phyloP scores from a whole-genome alignment of 2,888 invertebrate species.

The Scotopteryx bipunctaria region DNA sequence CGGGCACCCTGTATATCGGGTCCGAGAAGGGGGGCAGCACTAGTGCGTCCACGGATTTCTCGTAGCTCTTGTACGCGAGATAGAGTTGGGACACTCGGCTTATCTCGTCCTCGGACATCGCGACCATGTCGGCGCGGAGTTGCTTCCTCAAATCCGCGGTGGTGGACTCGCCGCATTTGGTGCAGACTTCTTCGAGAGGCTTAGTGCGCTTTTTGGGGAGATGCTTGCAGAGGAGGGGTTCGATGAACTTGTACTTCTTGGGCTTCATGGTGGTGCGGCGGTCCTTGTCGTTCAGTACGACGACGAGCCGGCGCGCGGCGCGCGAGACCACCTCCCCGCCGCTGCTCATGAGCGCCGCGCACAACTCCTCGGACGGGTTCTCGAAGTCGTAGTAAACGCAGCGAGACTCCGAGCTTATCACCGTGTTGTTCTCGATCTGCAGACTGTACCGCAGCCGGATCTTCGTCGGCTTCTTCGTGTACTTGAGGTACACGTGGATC shows the following conservation, averaged over 20 bases:
- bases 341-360: constrained; percentile 67
- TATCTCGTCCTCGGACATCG: constrained; percentile 71
- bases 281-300: constrained; percentile 57
- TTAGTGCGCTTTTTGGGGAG: constrained; percentile 49
- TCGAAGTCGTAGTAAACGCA: constrained; percentile 74
- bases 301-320: constrained; percentile 55
- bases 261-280: constrained; percentile 45
- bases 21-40: constrained; percentile 69
- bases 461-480: constrained; percentile 70
- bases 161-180: constrained; percentile 67
- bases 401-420: constrained; percentile 65
- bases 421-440: constrained; percentile 68
- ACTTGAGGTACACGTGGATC: constrained; percentile 77
- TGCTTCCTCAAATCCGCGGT: constrained; percentile 65
- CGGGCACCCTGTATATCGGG: constrained; percentile 69
- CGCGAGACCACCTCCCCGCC: constrained; percentile 70
- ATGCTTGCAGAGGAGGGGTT: constrained; percentile 63
- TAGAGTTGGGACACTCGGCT: constrained; percentile 66
- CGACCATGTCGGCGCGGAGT: constrained; percentile 59
- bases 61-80: constrained; percentile 62
- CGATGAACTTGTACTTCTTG: constrained; percentile 63
- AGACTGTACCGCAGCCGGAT: constrained; percentile 72
- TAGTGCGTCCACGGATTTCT: constrained; percentile 63
- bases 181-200: constrained; percentile 59
- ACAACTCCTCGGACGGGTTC: constrained; percentile 68